phyloP scores from a whole-genome alignment of 2,888 invertebrate genomes.

The Oegoconia quadripuncta region DNA sequence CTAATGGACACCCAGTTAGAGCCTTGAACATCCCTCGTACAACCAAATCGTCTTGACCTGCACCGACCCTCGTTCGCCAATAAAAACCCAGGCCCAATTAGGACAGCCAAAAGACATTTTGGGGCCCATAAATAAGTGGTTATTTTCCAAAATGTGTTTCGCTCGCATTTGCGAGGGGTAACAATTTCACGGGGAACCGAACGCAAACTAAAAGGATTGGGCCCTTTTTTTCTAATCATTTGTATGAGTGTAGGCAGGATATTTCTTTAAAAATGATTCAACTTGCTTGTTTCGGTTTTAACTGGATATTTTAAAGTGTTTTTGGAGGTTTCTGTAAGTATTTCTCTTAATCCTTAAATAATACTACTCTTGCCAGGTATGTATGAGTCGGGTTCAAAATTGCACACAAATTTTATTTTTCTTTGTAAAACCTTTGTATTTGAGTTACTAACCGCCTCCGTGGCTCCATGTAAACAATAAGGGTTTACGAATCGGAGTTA shows the following conservation, averaged over 20 bases:
- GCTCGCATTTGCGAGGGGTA: neutral
- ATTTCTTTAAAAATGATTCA: too few relatives aligned
- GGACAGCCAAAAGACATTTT: neutral
- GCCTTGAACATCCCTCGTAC: neutral
- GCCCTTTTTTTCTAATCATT: conserved; percentile 5
- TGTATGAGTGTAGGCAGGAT: neutral
- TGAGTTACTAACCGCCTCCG: too few relatives aligned
- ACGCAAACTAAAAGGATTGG: conserved; percentile 10
- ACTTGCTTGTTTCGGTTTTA: too few relatives aligned
- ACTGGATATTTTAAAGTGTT: too few relatives aligned
- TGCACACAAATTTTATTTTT: too few relatives aligned
- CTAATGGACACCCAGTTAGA: conserved; percentile 1
- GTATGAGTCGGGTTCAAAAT: too few relatives aligned
- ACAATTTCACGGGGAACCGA: conserved; percentile 3
- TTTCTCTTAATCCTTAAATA: too few relatives aligned
- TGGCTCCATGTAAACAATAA: too few relatives aligned
- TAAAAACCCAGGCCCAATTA: neutral
- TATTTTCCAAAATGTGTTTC: conserved; percentile 1
- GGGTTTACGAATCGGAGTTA: too few relatives aligned
- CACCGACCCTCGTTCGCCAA: neutral
- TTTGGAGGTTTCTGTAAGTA: too few relatives aligned
- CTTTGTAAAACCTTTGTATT: too few relatives aligned
- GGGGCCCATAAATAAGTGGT: neutral
- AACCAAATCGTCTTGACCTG: neutral
- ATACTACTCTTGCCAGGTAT: too few relatives aligned